Evolutionary conservation across 2,797 vertebrate species (phyloP).

Genomic region (Champsocephalus gunnari): DNA sequence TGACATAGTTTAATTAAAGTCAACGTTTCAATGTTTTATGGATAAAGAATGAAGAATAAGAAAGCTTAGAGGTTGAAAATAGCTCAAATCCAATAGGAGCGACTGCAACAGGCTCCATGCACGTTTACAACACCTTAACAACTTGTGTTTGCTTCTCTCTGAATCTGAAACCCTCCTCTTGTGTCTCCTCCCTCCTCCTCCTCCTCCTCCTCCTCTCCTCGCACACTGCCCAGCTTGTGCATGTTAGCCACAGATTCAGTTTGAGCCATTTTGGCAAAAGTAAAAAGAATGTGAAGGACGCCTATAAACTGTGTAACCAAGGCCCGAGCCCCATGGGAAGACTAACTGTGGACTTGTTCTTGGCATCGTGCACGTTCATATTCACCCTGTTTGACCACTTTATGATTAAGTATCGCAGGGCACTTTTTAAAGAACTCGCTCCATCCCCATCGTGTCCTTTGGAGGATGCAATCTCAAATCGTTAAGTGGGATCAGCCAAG

Average conservation of each 20-base stretch:
- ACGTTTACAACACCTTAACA: neutral
- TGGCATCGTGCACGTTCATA: conserved; percentile 34
- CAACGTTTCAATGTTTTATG: too few species aligned
- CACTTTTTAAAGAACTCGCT: conserved; percentile 26
- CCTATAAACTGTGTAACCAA: conserved; percentile 42
- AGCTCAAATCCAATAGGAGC: too few species aligned
- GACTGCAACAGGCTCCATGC: too few species aligned
- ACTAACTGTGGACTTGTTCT: conserved; percentile 57
- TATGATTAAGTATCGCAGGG: conserved; percentile 41
- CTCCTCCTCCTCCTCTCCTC: neutral
- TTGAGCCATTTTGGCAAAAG: conserved; percentile 37
- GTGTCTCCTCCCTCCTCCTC: neutral
- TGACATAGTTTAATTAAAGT: too few species aligned
- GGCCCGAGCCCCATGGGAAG: conserved; percentile 43
- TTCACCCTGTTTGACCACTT: conserved; percentile 37
- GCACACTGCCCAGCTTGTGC: conserved; percentile 8
- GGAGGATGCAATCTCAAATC: conserved; percentile 27
- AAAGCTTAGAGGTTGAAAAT: too few species aligned
- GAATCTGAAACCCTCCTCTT: too few species aligned
- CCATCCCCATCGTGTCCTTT: conserved; percentile 32
- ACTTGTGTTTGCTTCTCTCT: conserved; percentile 9
- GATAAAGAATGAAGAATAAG: too few species aligned
- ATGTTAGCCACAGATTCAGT: conserved; percentile 21
- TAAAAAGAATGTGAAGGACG: neutral
- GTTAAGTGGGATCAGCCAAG: conserved; percentile 59